These are phyloP conservation scores for Corythoichthys haematopterus DNA, from an alignment of 2,113 vertebrate genomes.

Conservation along the genomic window DNA sequence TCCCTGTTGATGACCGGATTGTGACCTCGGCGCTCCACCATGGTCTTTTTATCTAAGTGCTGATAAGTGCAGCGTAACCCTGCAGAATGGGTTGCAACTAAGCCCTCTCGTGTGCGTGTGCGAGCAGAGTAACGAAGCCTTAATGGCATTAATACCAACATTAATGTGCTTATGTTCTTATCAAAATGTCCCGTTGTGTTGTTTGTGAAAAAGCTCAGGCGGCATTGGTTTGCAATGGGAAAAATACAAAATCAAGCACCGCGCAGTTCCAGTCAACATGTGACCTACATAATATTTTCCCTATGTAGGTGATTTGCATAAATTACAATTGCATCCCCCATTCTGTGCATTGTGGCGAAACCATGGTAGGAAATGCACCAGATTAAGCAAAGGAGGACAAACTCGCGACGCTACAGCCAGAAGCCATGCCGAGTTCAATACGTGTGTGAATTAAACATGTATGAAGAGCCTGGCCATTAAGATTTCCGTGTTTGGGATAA, in stretches of 20 bases:
- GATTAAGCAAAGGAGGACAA: conserved; percentile 24
- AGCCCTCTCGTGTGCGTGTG: conserved; percentile 20
- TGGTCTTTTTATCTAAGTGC: conserved; percentile 22
- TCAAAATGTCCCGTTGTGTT: conserved; percentile 40
- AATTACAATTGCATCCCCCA: not conserved
- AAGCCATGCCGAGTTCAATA: conserved; percentile 46
- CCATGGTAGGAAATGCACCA: not conserved
- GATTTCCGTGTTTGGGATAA: conserved; percentile 37
- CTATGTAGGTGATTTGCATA: conserved; percentile 13
- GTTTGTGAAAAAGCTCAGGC: conserved; percentile 33
- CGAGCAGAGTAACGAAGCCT: conserved; percentile 26
- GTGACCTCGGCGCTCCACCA: conserved; percentile 10
- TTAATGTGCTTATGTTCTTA: conserved; percentile 65
- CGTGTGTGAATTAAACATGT: conserved; percentile 57
- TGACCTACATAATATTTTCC: conserved; percentile 29
- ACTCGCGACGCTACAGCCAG: conserved; percentile 39
- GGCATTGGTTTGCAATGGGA: conserved; percentile 2
- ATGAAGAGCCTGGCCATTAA: conserved; percentile 34
- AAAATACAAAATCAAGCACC: conserved; percentile 9
- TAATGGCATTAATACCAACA: conserved; percentile 60
- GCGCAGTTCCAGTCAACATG: not conserved
- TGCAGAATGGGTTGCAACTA: conserved; percentile 16
- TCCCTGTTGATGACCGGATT: conserved; percentile 21
- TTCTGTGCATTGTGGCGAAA: not conserved
- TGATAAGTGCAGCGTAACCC: conserved; percentile 20